Percentiles rank a stretch among this genome's conserved stretches.
Conservation (phyloP, 2,888 invertebrate genomes). For the Colostygia pectinataria region DNA sequence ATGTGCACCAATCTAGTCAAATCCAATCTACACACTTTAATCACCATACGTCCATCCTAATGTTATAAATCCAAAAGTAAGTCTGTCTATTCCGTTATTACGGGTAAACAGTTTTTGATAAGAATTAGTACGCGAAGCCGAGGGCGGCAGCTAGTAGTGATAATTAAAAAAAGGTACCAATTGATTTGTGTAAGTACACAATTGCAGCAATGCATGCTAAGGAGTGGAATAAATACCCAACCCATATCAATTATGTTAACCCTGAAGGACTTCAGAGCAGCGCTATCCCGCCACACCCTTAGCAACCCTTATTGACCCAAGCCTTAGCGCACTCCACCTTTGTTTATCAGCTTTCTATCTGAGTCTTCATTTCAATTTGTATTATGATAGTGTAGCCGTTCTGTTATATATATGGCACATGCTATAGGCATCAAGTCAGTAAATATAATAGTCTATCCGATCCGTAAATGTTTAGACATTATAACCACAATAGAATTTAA, state of each 20-base stretch:
- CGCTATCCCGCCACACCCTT: slow-evolving; percentile 56
- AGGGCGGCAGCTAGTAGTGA: too few species aligned
- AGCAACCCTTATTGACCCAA: slow-evolving; percentile 68
- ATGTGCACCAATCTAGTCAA: too few species aligned
- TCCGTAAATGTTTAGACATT: background rate
- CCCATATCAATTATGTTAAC: slow-evolving; percentile 40
- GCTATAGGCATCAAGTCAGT: slow-evolving; percentile 7
- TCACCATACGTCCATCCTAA: too few species aligned
- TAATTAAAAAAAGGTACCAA: too few species aligned
- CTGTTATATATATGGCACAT: slow-evolving; percentile 3
- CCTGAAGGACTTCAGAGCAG: slow-evolving; percentile 40
- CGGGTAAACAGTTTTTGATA: too few species aligned
- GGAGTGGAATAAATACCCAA: slow-evolving; percentile 21
- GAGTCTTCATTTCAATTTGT: slow-evolving; percentile 46
- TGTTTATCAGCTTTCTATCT: slow-evolving; percentile 69
- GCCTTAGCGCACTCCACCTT: slow-evolving; percentile 64
- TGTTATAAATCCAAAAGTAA: too few species aligned
- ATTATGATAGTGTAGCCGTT: slow-evolving; percentile 19
- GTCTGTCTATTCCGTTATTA: too few species aligned
- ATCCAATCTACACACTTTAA: too few species aligned
- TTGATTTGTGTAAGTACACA: background rate
- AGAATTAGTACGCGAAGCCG: too few species aligned
- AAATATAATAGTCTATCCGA: slow-evolving; percentile 1
- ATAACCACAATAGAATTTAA: background rate
- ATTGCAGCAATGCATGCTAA: slow-evolving; percentile 24